Conservation (phyloP, 2,113 vertebrate genomes). For the Cyanoramphus novaezelandiae region DNA sequence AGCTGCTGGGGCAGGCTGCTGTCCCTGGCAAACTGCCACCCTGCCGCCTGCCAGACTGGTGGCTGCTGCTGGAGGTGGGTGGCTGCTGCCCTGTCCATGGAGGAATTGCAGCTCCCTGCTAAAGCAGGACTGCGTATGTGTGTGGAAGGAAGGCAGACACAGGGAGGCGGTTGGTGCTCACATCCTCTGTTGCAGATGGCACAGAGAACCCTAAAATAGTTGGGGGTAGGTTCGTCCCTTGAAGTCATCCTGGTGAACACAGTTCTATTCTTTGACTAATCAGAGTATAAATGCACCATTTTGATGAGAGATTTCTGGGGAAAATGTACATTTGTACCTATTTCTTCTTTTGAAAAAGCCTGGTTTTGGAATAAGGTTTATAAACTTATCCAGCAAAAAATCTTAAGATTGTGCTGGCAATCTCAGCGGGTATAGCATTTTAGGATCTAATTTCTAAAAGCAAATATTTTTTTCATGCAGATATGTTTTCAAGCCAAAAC, state of each 20-base stretch:
- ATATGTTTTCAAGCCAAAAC: neutral
- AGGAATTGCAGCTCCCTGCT: neutral
- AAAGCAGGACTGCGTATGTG: neutral
- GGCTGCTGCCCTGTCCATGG: fast-evolving
- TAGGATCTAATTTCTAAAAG: neutral
- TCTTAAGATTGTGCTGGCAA: neutral
- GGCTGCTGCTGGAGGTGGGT: neutral
- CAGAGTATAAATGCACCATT: neutral
- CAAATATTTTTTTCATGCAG: neutral
- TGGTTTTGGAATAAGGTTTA: neutral
- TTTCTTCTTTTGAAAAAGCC: neutral
- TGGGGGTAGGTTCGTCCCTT: neutral
- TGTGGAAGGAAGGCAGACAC: neutral
- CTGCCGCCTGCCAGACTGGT: neutral
- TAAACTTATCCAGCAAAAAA: neutral
- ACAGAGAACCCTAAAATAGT: neutral
- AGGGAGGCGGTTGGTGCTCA: neutral
- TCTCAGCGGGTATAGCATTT: neutral
- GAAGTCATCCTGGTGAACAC: neutral
- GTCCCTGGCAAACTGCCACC: neutral
- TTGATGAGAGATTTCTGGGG: neutral
- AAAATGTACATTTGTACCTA: neutral
- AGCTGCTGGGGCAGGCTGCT: neutral
- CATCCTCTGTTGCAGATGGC: neutral
- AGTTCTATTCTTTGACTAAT: neutral